phyloP scores from a whole-genome alignment of 2,113 vertebrate genomes.

The Limnothrissa miodon region DNA sequence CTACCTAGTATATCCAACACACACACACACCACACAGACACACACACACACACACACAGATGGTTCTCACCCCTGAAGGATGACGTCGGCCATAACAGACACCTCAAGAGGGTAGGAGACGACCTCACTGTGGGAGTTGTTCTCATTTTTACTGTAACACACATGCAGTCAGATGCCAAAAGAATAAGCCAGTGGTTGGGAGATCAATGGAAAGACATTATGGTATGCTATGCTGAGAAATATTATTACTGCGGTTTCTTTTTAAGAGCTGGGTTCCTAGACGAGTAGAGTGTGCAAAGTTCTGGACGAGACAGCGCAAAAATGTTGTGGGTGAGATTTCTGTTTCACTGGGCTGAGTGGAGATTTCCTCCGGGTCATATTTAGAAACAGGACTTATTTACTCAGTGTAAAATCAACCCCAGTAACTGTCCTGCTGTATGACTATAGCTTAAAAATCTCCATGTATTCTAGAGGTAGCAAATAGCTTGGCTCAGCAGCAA shows the following conservation, averaged over 20 bases:
- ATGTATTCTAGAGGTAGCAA: too few species aligned
- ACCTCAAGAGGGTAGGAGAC: conserved; percentile 70
- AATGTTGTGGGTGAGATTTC: neutral
- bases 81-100: conserved; percentile 70
- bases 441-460: too few species aligned
- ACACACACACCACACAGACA: conserved; percentile 12
- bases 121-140: conserved; percentile 80
- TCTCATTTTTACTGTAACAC: conserved; percentile 78
- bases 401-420: neutral
- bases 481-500: too few species aligned
- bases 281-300: neutral
- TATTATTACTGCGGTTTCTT: conserved; percentile 1
- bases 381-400: neutral
- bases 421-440: neutral
- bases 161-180: neutral
- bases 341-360: conserved; percentile 6
- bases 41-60: neutral
- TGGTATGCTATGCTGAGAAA: neutral
- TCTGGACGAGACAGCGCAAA: neutral
- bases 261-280: neutral
- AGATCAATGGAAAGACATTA: conserved; percentile 11
- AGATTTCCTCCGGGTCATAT: neutral
- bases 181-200: neutral
- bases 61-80: conserved; percentile 75
- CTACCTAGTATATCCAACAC: neutral